Evolutionary conservation across 92 coral and sea anemone genomes (phyloP).

Genomic region (Bergia puertoricense): DNA sequence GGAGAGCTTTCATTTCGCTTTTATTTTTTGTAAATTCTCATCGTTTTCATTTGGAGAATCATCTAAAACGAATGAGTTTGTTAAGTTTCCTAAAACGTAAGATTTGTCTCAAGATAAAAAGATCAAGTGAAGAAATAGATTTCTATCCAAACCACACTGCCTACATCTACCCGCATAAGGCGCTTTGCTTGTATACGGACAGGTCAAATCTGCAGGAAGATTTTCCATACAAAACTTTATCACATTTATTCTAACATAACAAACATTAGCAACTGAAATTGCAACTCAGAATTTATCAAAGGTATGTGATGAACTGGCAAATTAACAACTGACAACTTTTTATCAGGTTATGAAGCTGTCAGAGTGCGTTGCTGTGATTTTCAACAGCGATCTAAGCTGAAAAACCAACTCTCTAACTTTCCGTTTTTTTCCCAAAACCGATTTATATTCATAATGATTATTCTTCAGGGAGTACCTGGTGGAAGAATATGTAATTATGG

Average conservation of each 20-base stretch:
- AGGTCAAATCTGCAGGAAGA: background rate
- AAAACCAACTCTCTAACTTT: background rate
- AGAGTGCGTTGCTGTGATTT: constrained; percentile 36
- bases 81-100: background rate
- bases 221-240: background rate
- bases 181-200: background rate
- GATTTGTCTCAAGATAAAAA: constrained; percentile 27
- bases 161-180: background rate
- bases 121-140: constrained; percentile 35
- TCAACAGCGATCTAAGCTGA: background rate
- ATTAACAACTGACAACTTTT: background rate
- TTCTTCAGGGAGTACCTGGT: background rate
- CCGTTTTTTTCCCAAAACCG: background rate
- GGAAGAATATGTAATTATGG: background rate
- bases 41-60: background rate
- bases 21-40: background rate
- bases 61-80: background rate
- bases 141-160: constrained; percentile 6
- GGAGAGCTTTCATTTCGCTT: background rate
- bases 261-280: background rate
- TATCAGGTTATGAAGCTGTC: background rate
- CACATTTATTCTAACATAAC: background rate
- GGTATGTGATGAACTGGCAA: background rate
- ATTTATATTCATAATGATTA: background rate
- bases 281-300: background rate